Evolutionary conservation across 2,888 invertebrate genomes (phyloP).

Genomic region (Phyllotreta striolata): DNA sequence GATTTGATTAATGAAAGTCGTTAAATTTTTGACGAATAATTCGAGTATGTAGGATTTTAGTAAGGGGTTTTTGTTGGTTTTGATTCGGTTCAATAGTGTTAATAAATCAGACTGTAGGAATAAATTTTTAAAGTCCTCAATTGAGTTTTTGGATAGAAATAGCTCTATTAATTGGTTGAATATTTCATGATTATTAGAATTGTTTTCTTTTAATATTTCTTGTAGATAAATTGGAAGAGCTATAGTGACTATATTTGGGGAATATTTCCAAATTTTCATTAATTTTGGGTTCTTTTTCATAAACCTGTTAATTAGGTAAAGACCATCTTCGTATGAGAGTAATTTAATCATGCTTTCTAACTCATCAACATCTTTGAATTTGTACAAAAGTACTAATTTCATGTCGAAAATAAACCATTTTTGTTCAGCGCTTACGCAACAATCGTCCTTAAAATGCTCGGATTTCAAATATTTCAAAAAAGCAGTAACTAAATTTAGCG

Average conservation of each 20-base stretch:
- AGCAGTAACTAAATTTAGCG: conserved; percentile 66
- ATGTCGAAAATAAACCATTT: conserved; percentile 68
- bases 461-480: conserved; percentile 56
- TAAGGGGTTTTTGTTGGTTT: conserved; percentile 50
- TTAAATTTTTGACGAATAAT: conserved; percentile 75
- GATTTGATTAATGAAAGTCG: conserved; percentile 77
- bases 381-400: conserved; percentile 66
- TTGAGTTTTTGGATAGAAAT: conserved; percentile 51
- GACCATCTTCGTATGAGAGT: conserved; percentile 64
- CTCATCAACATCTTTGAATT: conserved; percentile 64
- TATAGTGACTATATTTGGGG: conserved; percentile 64
- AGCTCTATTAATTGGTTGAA: conserved; percentile 55
- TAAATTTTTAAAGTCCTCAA: conserved; percentile 56
- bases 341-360: conserved; percentile 65
- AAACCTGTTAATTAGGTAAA: conserved; percentile 64
- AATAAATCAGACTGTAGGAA: conserved; percentile 67
- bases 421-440: conserved; percentile 61
- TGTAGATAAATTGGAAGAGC: conserved; percentile 65
- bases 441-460: conserved; percentile 49
- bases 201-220: conserved; percentile 63
- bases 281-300: conserved; percentile 60
- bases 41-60: conserved; percentile 74
- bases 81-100: conserved; percentile 70
- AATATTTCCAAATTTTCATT: conserved; percentile 65
- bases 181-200: conserved; percentile 46